Evolutionary conservation across 2,113 vertebrate species (phyloP).

Genomic region (Plestiodon gilberti): DNA sequence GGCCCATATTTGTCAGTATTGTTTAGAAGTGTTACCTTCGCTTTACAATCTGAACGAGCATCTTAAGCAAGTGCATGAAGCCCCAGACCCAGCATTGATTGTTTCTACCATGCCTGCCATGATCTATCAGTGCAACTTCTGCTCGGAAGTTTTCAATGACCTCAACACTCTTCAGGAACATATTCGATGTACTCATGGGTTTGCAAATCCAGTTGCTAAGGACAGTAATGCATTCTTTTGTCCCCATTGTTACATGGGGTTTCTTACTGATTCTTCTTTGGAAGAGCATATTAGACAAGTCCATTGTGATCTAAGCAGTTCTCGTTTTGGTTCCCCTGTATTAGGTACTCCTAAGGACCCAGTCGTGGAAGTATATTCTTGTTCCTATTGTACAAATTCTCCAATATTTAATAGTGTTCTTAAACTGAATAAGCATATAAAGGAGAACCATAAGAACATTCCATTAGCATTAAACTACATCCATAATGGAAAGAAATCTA

Average conservation of each 20-base stretch:
- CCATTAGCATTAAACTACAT: conserved; percentile 96
- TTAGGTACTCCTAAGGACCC: conserved; percentile 94
- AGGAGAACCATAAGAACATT: conserved; percentile 99
- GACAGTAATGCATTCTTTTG: conserved; percentile 99
- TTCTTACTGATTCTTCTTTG: conserved; percentile 95
- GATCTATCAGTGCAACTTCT: conserved; percentile 98
- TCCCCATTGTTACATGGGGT: conserved; percentile 98
- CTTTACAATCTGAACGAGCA: conserved; percentile 97
- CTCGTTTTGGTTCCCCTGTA: conserved; percentile 93
- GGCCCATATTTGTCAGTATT: conserved; percentile 97
- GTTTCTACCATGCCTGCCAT: conserved; percentile 88
- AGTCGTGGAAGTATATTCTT: conserved; percentile 96
- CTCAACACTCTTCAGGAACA: conserved; percentile 97
- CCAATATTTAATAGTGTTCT: conserved; percentile 96
- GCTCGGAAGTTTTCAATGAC: conserved; percentile 92
- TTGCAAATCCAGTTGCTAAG: conserved; percentile 91
- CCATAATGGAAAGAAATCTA: conserved; percentile 94
- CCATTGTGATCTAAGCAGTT: conserved; percentile 92
- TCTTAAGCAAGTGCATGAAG: conserved; percentile 94
- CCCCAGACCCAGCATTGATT: conserved; percentile 89
- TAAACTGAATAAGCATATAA: conserved; percentile 97
- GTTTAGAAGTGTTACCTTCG: conserved; percentile 96
- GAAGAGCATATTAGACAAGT: conserved; percentile 97
- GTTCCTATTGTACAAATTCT: conserved; percentile 97
- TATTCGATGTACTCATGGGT: conserved; percentile 94